Evolutionary conservation across 2,113 vertebrate species (phyloP).

Genomic region (Urocolius indicus): DNA sequence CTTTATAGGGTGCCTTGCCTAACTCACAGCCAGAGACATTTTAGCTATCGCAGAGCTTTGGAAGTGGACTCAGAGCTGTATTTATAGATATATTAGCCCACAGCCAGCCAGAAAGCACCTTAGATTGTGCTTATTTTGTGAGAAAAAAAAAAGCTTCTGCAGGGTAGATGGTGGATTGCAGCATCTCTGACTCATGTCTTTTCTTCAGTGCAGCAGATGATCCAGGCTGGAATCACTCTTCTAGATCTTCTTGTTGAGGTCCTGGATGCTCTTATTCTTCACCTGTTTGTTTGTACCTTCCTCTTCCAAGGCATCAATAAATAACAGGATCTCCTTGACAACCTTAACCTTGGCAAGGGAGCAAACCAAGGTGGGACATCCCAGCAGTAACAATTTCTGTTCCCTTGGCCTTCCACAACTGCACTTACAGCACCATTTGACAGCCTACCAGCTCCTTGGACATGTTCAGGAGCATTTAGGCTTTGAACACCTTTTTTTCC

Average conservation of each 20-base stretch:
- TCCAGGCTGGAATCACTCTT: neutral
- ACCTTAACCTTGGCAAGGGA: neutral
- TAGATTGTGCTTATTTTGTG: neutral
- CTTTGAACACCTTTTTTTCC: neutral
- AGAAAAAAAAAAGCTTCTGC: neutral
- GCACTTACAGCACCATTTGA: neutral
- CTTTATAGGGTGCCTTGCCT: neutral
- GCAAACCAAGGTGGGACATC: neutral
- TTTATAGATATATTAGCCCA: neutral
- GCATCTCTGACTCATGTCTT: fast-evolving
- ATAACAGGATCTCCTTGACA: neutral
- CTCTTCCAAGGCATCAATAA: neutral
- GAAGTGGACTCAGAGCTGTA: neutral
- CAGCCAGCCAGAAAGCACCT: neutral
- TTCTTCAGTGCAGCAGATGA: neutral
- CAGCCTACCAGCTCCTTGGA: neutral
- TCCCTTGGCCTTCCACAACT: neutral
- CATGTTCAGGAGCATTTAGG: neutral
- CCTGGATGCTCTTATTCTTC: neutral
- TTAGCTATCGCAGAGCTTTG: neutral
- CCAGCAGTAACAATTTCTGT: neutral
- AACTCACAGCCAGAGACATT: neutral
- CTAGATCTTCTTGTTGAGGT: neutral
- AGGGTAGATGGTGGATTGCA: neutral
- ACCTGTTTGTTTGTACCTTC: neutral